Evolutionary conservation across 92 coral and sea anemone genomes (phyloP), one percentile per base, ranked within the genome.

Genomic region (Parazoanthus swiftii): DNA sequence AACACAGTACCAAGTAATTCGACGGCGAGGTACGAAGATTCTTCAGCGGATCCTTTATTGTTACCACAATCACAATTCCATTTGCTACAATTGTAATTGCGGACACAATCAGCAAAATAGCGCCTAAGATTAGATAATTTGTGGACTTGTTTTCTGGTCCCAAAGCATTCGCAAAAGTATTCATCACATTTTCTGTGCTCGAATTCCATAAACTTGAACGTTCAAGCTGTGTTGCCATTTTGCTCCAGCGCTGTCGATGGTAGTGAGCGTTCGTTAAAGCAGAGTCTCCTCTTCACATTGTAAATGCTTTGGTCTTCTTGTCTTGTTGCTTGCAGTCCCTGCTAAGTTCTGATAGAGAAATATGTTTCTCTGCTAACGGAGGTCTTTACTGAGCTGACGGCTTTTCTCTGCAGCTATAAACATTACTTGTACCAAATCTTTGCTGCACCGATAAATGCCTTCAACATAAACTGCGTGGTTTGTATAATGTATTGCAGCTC

Each of bases 131-230:
- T n/a, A 77, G 36, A 39, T 6, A 39, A 26, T 77, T 77, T 44
- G 51, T 44, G 35, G 33, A 39, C 20, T 42, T 42, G 13, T 9
- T n/a, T 21, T 76, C 25, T 76, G 42, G 46, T 42, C 54, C 81
- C 35, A 77, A 77, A 23, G 15, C 11, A 42, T 23, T 42, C 25
- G 8, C 16, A 77, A 44, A 4, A 4, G 29, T 42, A 25, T 42
- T 20, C 14, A 77, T 1, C 8, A 77, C 7, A 25, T 42, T 76
- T 23, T 44, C 33, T 15, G 81, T 44, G 36, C 26, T 77, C 8
- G 81, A 77, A n/a, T 77, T 77, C 81, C 81, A 77, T 48, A 77
- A 42, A 21, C 56, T 77, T 15, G 81, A 20, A 44, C 4, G 56
- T 1, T 25, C 26, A 77, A 56, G 58, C 56, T 77, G 58, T 16